Percentiles rank a stretch among this genome's conserved stretches.
phyloP scores from a whole-genome alignment of 1,140 invertebrate species.

The Formica exsecta region DNA sequence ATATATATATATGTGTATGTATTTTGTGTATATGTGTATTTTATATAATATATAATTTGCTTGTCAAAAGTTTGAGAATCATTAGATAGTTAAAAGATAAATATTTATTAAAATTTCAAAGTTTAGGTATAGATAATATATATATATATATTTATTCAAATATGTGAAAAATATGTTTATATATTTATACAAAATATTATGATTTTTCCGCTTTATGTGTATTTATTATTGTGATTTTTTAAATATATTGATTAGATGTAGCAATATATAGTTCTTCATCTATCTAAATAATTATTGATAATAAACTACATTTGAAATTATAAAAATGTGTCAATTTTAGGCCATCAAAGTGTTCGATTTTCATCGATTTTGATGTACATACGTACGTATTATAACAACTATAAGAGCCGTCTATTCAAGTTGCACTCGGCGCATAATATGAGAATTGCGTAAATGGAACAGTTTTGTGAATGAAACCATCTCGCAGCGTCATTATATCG shows the following conservation, averaged over 20 bases:
- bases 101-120: neutral
- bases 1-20: no score
- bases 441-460: conserved; percentile 27
- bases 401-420: neutral
- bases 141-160: neutral
- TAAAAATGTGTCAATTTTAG: conserved; percentile 1
- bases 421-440: conserved; percentile 27
- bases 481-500: conserved; percentile 13
- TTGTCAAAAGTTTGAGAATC: no score
- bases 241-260: neutral
- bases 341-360: neutral
- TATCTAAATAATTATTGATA: neutral
- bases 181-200: no score
- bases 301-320: neutral
- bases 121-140: neutral
- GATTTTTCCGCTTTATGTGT: no score
- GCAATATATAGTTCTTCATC: no score
- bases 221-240: no score
- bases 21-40: no score
- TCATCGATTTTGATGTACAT: conserved; percentile 5
- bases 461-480: conserved; percentile 46
- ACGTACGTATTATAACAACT: neutral
- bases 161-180: no score
- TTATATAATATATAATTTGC: no score
- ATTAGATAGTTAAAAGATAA: neutral